These are phyloP conservation scores for Drosophila murphyi DNA, from an alignment of 1,140 invertebrate genomes.

Conservation along the genomic window DNA sequence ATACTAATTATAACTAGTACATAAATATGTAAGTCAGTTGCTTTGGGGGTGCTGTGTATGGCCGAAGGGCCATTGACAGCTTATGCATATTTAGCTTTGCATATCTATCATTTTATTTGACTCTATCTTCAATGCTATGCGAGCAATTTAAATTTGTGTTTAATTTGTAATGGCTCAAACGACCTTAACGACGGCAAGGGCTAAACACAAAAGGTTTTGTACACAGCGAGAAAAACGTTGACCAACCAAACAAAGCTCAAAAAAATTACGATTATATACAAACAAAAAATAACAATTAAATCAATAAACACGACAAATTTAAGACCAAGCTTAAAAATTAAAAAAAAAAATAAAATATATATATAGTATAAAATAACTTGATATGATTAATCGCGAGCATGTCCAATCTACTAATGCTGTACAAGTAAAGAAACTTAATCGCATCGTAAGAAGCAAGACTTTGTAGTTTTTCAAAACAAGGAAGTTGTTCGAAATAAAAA, in stretches of 20 bases:
- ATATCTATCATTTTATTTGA: slow-evolving; percentile 14
- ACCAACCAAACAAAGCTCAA: neutral
- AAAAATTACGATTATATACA: neutral
- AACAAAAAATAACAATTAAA: neutral
- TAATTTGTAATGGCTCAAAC: slow-evolving; percentile 47
- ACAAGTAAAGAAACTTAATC: neutral
- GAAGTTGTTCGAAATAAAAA: slow-evolving; percentile 12
- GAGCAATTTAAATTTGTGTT: slow-evolving; percentile 29
- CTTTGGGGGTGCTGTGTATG: neutral
- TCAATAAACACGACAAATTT: too few relatives aligned
- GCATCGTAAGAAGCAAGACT: neutral
- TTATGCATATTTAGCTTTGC: neutral
- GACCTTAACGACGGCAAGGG: slow-evolving; percentile 52
- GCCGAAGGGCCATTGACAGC: neutral
- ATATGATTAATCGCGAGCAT: too few relatives aligned
- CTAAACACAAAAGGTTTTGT: slow-evolving; percentile 21
- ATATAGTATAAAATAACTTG: too few relatives aligned
- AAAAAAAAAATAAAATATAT: too few relatives aligned
- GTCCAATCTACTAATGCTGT: too few relatives aligned
- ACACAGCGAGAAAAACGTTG: neutral
- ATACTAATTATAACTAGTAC: neutral
- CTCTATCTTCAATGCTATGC: slow-evolving; percentile 37
- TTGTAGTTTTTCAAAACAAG: neutral
- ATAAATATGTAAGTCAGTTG: slow-evolving; percentile 8
- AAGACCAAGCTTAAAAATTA: neutral